Percentiles rank a stretch among this genome's conserved stretches.
Evolutionary conservation across 2,888 invertebrate species (phyloP).

Genomic region (Lasioglossum oenotherae): DNA sequence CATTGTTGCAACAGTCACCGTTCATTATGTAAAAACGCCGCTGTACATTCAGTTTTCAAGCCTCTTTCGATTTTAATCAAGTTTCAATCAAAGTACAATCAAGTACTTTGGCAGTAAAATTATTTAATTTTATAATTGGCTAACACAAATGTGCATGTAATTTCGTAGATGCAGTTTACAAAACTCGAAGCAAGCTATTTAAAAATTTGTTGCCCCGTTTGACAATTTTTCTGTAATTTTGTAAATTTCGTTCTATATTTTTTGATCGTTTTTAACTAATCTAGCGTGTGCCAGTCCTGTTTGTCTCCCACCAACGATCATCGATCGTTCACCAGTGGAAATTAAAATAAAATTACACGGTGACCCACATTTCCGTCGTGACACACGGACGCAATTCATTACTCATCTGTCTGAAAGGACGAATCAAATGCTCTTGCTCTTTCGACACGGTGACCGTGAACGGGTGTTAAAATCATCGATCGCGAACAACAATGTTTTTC

Average conservation of each 20-base stretch:
- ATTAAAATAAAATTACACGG: slow-evolving; percentile 48
- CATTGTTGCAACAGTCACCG: not conserved
- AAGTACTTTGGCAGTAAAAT: too few species aligned
- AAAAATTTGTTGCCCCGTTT: too few species aligned
- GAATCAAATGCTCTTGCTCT: slow-evolving; percentile 14
- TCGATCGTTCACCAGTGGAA: not conserved
- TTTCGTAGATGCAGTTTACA: too few species aligned
- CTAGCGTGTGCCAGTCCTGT: not conserved
- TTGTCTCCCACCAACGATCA: not conserved
- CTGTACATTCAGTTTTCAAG: not conserved
- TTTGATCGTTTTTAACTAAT: not conserved
- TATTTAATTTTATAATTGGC: too few species aligned
- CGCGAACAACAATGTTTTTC: not conserved
- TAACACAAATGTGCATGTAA: too few species aligned
- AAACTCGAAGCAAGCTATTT: too few species aligned
- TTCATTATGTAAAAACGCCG: not conserved
- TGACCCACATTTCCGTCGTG: slow-evolving; percentile 39
- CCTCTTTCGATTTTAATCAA: not conserved
- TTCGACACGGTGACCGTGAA: not conserved
- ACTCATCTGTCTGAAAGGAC: slow-evolving; percentile 42
- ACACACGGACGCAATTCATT: slow-evolving; percentile 28
- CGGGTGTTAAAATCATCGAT: slow-evolving; percentile 30
- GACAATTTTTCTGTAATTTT: too few species aligned
- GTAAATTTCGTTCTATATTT: not conserved
- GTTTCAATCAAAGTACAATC: too few species aligned